Conservation (phyloP, 2,797 vertebrate species). For the Poeciliopsis presidionis region DNA sequence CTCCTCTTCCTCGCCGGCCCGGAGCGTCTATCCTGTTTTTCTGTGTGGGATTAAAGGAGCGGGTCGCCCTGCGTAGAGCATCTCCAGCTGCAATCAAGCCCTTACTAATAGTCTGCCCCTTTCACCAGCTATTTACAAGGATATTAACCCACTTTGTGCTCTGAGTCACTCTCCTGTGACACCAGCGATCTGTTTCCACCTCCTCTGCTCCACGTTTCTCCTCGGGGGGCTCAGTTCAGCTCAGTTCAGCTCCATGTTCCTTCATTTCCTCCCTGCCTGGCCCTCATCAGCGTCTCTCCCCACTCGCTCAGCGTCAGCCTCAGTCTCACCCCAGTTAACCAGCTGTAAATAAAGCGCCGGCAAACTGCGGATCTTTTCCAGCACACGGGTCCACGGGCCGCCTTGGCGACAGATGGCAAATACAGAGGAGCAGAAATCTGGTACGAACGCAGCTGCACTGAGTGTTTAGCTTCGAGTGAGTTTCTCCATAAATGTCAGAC, state of each 20-base stretch:
- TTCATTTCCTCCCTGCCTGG: constrained; percentile 1
- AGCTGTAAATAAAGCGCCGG: constrained; percentile 5
- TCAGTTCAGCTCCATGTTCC: not conserved
- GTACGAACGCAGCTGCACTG: not conserved
- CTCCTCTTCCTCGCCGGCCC: not conserved
- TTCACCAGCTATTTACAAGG: not conserved
- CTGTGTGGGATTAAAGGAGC: not conserved
- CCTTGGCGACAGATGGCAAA: constrained; percentile 5
- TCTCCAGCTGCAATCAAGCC: constrained; percentile 13
- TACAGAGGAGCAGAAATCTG: not conserved
- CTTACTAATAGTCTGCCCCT: not conserved
- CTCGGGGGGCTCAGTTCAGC: not conserved
- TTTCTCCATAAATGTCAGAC: not conserved
- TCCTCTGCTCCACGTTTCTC: constrained; percentile 1
- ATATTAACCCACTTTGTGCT: not conserved
- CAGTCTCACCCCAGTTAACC: constrained; percentile 3
- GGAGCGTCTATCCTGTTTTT: not conserved
- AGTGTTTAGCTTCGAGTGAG: not conserved
- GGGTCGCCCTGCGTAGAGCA: not conserved
- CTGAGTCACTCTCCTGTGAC: not conserved
- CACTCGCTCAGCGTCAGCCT: not conserved
- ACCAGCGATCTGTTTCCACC: not conserved
- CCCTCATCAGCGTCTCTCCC: constrained; percentile 1
- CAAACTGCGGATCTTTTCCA: not conserved
- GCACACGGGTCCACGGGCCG: no score